Percentiles rank a stretch among this genome's conserved stretches.
These are phyloP conservation scores for Dryobotodes eremita DNA, from an alignment of 2,888 invertebrate genomes.

Conservation along the genomic window DNA sequence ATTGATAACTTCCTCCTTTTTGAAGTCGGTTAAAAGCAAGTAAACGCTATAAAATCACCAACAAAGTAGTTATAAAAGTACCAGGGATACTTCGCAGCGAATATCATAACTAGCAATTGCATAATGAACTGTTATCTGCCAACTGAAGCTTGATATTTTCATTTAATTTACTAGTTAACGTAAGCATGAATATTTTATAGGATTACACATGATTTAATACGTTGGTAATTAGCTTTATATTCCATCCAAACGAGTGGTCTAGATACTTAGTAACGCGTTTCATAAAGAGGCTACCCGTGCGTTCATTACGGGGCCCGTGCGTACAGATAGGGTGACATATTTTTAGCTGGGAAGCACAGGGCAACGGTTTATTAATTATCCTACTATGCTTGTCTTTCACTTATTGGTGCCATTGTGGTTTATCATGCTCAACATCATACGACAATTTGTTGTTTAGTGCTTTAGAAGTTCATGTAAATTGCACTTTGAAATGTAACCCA, in stretches of 20 bases:
- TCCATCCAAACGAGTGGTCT: constrained; percentile 1
- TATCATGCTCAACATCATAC: background rate
- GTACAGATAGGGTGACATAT: constrained; percentile 33
- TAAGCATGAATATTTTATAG: background rate
- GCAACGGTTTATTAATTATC: background rate
- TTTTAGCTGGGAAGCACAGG: constrained; percentile 13
- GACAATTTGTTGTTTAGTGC: background rate
- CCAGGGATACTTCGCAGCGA: background rate
- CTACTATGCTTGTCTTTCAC: background rate
- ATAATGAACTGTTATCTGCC: constrained; percentile 13
- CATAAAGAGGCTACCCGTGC: constrained; percentile 25
- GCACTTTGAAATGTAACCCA: background rate
- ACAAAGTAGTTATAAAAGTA: background rate
- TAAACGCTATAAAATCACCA: background rate
- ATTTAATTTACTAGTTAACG: background rate
- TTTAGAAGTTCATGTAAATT: background rate
- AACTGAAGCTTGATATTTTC: constrained; percentile 14
- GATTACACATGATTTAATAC: background rate
- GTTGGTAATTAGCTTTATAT: constrained; percentile 5
- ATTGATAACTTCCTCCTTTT: too few species aligned
- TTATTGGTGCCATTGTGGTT: background rate
- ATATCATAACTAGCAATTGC: constrained; percentile 4
- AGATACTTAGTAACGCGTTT: background rate
- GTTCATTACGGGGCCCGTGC: constrained; percentile 13
- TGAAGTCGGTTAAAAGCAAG: too few species aligned